These are phyloP conservation scores for Sarcophaga peregrina DNA, from an alignment of 1,140 invertebrate genomes.

Conservation along the genomic window DNA sequence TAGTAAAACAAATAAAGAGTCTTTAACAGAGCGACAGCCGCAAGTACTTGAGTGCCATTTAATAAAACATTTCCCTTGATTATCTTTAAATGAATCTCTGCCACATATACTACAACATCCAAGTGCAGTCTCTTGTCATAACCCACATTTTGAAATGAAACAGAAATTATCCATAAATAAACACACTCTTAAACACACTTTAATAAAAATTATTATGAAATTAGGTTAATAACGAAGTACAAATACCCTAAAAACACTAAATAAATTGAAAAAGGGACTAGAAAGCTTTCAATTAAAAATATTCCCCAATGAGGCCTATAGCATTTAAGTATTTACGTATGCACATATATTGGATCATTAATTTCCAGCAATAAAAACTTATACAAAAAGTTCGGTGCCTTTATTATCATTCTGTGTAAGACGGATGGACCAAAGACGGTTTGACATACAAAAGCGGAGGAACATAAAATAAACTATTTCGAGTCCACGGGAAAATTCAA, in stretches of 20 bases:
- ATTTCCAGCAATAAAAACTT: too few relatives aligned
- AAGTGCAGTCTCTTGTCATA: constrained; percentile 16
- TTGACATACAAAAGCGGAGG: too few relatives aligned
- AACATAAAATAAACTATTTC: too few relatives aligned
- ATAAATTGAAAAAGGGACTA: not conserved
- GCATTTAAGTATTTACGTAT: too few relatives aligned
- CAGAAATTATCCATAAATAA: not conserved
- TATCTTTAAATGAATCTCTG: constrained; percentile 6
- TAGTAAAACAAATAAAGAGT: not conserved
- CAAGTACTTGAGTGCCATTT: constrained; percentile 1
- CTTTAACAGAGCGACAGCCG: too few relatives aligned
- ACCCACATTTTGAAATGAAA: constrained; percentile 15
- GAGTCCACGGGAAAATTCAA: too few relatives aligned
- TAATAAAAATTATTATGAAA: not conserved
- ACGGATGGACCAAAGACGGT: too few relatives aligned
- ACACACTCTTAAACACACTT: not conserved
- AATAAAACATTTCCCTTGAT: constrained; percentile 16
- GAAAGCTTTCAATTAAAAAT: too few relatives aligned
- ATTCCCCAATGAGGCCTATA: too few relatives aligned
- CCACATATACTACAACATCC: not conserved
- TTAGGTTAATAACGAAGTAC: not conserved
- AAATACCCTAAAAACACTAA: not conserved
- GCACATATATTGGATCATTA: too few relatives aligned
- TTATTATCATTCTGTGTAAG: too few relatives aligned
- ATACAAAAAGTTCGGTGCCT: too few relatives aligned